Percentiles rank a stretch among this genome's conserved stretches.
phyloP scores from a whole-genome alignment of 2,113 vertebrate species.

The Saguinus midas region DNA sequence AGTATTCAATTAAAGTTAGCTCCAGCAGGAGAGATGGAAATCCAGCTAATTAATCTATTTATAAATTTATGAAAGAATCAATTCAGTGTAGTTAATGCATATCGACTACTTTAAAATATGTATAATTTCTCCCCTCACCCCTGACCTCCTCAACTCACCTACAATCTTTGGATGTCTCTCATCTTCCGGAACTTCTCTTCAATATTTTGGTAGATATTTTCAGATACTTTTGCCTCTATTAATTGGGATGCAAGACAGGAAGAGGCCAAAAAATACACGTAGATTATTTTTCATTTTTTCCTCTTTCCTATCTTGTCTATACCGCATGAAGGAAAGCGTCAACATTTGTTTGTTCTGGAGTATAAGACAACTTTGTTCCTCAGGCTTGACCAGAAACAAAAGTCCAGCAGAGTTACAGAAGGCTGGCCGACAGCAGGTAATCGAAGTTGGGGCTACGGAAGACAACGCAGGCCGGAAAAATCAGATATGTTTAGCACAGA shows the following conservation, averaged over 20 bases:
- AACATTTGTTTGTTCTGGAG: not conserved
- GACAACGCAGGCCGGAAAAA: not conserved
- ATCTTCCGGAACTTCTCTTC: not conserved
- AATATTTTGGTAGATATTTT: not conserved
- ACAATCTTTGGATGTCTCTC: not conserved
- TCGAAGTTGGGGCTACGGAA: not conserved
- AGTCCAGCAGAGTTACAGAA: accelerated
- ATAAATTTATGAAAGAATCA: not conserved
- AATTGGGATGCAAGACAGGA: not conserved
- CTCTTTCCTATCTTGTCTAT: not conserved
- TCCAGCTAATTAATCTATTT: not conserved
- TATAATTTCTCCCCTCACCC: not conserved
- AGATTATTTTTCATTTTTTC: not conserved
- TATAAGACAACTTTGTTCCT: not conserved
- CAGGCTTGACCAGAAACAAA: not conserved
- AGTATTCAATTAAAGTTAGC: not conserved
- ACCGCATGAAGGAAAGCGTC: not conserved
- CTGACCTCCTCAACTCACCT: not conserved
- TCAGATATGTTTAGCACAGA: too few relatives aligned
- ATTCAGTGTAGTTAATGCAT: not conserved
- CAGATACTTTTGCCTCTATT: not conserved
- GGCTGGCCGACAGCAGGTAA: accelerated
- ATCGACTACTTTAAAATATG: not conserved
- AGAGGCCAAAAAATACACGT: not conserved
- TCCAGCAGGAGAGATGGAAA: not conserved